Percentiles rank a stretch among this genome's conserved stretches.
phyloP scores from a whole-genome alignment of 1,140 invertebrate genomes.

The Contarinia nasturtii region DNA sequence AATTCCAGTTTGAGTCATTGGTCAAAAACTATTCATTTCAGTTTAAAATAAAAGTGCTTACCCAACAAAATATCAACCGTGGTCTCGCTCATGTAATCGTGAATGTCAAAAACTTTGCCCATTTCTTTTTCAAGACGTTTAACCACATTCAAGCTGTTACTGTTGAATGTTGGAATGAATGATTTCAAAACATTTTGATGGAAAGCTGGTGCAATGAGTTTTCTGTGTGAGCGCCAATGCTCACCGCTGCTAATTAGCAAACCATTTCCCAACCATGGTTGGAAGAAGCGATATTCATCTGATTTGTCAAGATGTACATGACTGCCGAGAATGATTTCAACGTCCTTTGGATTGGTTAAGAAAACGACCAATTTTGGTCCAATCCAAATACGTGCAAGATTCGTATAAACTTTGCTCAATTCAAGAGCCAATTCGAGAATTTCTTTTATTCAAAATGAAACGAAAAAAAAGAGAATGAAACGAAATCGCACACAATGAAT shows the following conservation, averaged over 20 bases:
- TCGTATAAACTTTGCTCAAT: conserved; percentile 30
- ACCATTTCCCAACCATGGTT: conserved; percentile 79
- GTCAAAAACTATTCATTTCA: too few relatives aligned
- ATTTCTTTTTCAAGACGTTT: conserved; percentile 39
- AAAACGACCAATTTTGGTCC: conserved; percentile 43
- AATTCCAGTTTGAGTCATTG: not conserved
- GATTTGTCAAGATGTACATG: conserved; percentile 66
- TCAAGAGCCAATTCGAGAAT: conserved; percentile 24
- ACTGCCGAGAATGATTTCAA: conserved; percentile 48
- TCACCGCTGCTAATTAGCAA: conserved; percentile 61
- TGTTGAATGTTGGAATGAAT: conserved; percentile 71
- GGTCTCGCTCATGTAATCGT: conserved; percentile 62
- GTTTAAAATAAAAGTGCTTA: conserved; percentile 18
- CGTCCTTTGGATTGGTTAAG: conserved; percentile 39
- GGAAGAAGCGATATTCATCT: conserved; percentile 59
- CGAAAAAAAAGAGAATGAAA: too few relatives aligned
- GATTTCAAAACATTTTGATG: conserved; percentile 80
- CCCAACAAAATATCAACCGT: conserved; percentile 77
- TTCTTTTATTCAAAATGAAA: too few relatives aligned
- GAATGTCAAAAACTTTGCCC: conserved; percentile 56
- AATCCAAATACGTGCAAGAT: conserved; percentile 37
- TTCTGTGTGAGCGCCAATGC: conserved; percentile 70
- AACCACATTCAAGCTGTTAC: conserved; percentile 54
- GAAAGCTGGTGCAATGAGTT: conserved; percentile 84
- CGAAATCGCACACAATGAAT: not conserved